Evolutionary conservation across 2,797 vertebrate genomes (phyloP).

Genomic region (Notolepis coatsorum): DNA sequence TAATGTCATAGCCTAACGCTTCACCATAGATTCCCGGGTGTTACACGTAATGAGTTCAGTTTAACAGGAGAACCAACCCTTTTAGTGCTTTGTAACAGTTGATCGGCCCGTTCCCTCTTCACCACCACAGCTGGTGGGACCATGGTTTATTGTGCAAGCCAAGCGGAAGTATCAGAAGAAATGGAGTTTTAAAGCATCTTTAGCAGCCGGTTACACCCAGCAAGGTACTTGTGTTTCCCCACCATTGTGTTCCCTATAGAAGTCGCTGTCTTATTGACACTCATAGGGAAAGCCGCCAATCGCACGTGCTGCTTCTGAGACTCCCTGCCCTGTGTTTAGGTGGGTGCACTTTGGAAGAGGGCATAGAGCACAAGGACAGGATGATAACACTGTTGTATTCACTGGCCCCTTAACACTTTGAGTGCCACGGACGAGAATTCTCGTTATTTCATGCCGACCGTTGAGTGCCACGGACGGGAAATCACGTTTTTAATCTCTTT

Average conservation of each 20-base stretch:
- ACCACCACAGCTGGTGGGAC: background rate
- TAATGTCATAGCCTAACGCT: no score
- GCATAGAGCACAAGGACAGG: slow-evolving; percentile 18
- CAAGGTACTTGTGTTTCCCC: slow-evolving; percentile 11
- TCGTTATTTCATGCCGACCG: no score
- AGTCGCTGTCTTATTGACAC: slow-evolving; percentile 1
- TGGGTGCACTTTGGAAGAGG: slow-evolving; percentile 28
- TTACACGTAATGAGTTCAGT: background rate
- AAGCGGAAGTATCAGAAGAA: background rate
- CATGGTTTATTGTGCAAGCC: background rate
- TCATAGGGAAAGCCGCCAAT: slow-evolving; percentile 16
- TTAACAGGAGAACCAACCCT: background rate
- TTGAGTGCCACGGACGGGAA: no score
- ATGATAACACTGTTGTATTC: slow-evolving; percentile 16
- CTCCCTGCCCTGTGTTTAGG: slow-evolving; percentile 11
- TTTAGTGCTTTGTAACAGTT: background rate
- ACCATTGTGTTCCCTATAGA: slow-evolving; percentile 1
- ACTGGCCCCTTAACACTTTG: slow-evolving; percentile 14
- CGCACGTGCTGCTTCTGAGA: slow-evolving; percentile 16
- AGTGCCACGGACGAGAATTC: no score
- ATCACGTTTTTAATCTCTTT: no score
- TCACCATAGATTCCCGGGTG: no score
- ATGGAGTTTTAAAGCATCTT: background rate
- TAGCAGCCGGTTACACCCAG: background rate
- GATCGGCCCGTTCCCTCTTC: background rate